phyloP scores from a whole-genome alignment of 1,140 invertebrate genomes.

The Calephelis virginiensis region DNA sequence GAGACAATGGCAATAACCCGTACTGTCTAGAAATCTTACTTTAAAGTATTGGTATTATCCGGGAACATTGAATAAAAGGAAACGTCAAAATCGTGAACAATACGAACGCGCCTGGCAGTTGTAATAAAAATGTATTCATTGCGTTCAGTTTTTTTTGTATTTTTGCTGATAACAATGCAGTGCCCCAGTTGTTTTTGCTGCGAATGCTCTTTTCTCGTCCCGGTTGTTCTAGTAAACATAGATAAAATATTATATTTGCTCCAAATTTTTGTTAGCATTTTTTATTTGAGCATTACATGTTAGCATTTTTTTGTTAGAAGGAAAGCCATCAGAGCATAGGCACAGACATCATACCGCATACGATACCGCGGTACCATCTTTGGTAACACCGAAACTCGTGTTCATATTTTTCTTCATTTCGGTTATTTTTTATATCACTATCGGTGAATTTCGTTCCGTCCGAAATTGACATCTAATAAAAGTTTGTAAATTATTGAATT shows the following conservation, averaged over 20 bases:
- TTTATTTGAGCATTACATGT: background rate
- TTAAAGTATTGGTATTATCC: slow-evolving; percentile 2
- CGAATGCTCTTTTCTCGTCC: background rate
- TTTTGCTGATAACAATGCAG: slow-evolving; percentile 8
- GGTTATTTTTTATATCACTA: no score
- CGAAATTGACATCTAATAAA: no score
- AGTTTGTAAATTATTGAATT: no score
- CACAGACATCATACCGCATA: no score
- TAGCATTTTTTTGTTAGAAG: no score
- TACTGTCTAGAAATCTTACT: background rate
- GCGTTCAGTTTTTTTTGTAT: slow-evolving; percentile 1
- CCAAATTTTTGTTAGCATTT: background rate
- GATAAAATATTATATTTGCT: background rate
- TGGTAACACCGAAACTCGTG: no score
- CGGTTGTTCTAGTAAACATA: background rate
- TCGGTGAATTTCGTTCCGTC: no score
- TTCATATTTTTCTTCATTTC: no score
- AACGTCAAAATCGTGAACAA: background rate
- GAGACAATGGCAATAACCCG: background rate
- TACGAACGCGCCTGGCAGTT: background rate
- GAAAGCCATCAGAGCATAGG: no score
- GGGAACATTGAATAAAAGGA: background rate
- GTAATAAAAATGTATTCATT: slow-evolving; percentile 9
- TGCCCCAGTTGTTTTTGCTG: background rate
- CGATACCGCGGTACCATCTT: no score